These are phyloP conservation scores for Lomographa bimaculata DNA, from an alignment of 2,888 invertebrate genomes.

Conservation along the genomic window DNA sequence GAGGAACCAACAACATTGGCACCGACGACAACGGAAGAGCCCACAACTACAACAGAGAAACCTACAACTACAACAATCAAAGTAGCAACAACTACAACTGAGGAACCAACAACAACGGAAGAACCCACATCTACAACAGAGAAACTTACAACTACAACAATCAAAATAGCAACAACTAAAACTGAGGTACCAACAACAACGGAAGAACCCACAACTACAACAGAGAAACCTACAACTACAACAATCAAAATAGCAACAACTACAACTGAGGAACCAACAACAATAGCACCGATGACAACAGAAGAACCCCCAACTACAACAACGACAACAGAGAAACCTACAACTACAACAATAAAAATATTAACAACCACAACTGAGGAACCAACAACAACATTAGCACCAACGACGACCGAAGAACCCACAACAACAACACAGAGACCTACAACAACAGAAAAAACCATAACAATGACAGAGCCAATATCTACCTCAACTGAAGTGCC, in stretches of 20 bases:
- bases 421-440: constrained; percentile 2
- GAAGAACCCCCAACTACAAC: neutral
- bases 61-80: no score
- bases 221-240: no score
- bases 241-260: no score
- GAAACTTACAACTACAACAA: no score
- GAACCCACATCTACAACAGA: constrained; percentile 1
- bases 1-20: constrained; percentile 1
- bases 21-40: neutral
- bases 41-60: no score
- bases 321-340: constrained; percentile 8
- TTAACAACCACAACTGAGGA: neutral
- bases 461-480: constrained; percentile 3
- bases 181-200: neutral
- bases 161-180: no score
- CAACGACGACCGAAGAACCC: constrained; percentile 10
- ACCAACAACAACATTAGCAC: constrained; percentile 3
- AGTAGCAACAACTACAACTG: constrained; percentile 7
- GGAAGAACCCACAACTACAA: neutral
- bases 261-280: constrained; percentile 2
- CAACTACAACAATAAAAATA: neutral
- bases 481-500: constrained; percentile 2
- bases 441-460: constrained; percentile 1
- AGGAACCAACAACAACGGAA: constrained; percentile 1
- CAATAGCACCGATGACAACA: neutral